These are phyloP conservation scores for Malurus elegans DNA, from an alignment of 2,113 vertebrate species.

Conservation along the genomic window DNA sequence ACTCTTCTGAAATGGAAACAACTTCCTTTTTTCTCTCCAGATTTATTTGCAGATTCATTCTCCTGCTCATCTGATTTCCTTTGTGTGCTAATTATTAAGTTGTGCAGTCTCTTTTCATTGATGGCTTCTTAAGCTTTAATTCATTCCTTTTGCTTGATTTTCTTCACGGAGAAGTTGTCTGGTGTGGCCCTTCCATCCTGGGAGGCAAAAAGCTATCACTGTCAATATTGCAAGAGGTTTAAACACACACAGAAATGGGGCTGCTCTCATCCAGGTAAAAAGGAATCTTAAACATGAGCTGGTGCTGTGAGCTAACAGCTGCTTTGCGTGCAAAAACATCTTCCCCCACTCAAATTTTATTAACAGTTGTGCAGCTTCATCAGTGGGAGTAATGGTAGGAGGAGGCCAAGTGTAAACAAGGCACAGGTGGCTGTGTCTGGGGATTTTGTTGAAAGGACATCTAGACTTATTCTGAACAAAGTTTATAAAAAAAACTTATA, in stretches of 20 bases:
- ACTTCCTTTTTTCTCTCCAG: background rate
- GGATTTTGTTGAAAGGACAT: background rate
- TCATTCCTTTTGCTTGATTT: background rate
- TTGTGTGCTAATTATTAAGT: background rate
- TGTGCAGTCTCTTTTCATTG: background rate
- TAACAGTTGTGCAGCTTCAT: background rate
- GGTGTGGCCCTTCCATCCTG: background rate
- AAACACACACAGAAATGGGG: background rate
- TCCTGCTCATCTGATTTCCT: background rate
- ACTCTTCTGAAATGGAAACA: background rate
- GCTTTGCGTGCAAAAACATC: background rate
- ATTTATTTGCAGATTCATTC: background rate
- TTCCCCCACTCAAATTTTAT: background rate
- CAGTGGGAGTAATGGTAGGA: background rate
- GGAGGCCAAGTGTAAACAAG: constrained; percentile 6
- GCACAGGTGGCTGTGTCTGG: constrained; percentile 5
- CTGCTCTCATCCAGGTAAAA: background rate
- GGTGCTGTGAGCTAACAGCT: background rate
- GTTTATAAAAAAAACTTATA: too few species aligned
- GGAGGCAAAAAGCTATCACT: background rate
- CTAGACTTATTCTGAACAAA: background rate
- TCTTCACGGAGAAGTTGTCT: background rate
- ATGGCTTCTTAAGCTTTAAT: background rate
- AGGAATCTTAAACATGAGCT: background rate
- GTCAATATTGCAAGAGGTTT: background rate